These are phyloP conservation scores for Numenius phaeopus DNA, from an alignment of 2,797 vertebrate species.

Conservation along the genomic window DNA sequence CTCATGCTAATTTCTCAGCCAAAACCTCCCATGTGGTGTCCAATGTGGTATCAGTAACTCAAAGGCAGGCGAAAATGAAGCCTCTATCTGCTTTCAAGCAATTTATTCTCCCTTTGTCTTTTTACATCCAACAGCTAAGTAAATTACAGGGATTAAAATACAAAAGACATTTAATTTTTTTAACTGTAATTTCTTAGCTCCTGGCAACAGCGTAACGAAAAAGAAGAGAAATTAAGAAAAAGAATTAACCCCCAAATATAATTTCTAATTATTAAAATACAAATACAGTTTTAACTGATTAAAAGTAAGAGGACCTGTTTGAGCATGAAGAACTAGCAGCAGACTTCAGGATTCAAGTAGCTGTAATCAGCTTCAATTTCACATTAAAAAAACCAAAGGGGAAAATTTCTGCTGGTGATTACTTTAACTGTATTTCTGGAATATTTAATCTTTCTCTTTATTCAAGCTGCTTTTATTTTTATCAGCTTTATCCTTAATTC, in stretches of 20 bases:
- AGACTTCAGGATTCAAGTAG: background rate
- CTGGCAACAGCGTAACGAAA: background rate
- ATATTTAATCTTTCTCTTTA: background rate
- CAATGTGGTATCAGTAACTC: conserved; percentile 54
- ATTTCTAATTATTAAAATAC: conserved; percentile 54
- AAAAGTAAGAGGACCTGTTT: conserved; percentile 41
- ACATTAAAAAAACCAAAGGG: background rate
- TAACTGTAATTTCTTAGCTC: conserved; percentile 37
- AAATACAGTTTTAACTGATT: conserved; percentile 50
- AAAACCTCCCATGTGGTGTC: conserved; percentile 62
- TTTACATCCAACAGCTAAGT: conserved; percentile 54
- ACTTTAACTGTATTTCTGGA: background rate
- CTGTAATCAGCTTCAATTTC: conserved; percentile 27
- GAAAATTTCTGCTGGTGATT: background rate
- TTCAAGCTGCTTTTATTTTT: conserved; percentile 29
- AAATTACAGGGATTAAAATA: conserved; percentile 63
- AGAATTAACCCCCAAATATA: conserved; percentile 2
- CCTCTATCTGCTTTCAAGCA: conserved; percentile 49
- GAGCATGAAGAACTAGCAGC: background rate
- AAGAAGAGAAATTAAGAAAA: conserved; percentile 1
- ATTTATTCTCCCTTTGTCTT: conserved; percentile 64
- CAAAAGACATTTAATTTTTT: conserved; percentile 63
- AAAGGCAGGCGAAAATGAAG: conserved; percentile 50
- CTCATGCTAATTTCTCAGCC: conserved; percentile 69
- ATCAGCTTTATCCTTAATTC: conserved; percentile 23